A percentile compares a stretch with the other conserved stretches of the same genome.
Conservation (phyloP, 2,797 vertebrate species). For the Helarctos malayanus region DNA sequence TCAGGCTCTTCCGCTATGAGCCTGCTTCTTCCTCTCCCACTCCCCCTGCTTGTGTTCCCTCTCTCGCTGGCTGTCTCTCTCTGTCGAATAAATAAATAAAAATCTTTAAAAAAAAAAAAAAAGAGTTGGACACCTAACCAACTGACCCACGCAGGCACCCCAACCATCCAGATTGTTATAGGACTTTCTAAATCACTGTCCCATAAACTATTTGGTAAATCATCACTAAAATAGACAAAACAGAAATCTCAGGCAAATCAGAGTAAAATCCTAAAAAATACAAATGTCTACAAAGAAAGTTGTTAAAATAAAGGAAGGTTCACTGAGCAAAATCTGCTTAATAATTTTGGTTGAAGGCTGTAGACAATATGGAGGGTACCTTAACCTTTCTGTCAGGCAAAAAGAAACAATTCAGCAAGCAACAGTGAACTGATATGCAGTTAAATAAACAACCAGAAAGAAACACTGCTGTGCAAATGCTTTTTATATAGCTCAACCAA, state of each 20-base stretch:
- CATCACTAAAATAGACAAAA: not conserved
- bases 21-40: too few relatives aligned
- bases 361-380: slow-evolving; percentile 28
- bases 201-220: not conserved
- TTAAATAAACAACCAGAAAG: slow-evolving; percentile 83
- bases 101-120: too few relatives aligned
- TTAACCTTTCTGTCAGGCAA: slow-evolving; percentile 54
- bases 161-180: not conserved
- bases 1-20: too few relatives aligned
- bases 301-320: slow-evolving; percentile 52
- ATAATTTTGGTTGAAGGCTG: slow-evolving; percentile 44
- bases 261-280: not conserved
- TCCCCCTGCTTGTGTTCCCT: too few relatives aligned
- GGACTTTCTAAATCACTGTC: not conserved
- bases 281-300: slow-evolving; percentile 18
- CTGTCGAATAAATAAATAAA: too few relatives aligned
- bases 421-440: slow-evolving; percentile 64
- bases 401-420: slow-evolving; percentile 71
- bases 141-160: not conserved
- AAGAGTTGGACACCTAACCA: not conserved
- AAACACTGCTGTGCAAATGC: slow-evolving; percentile 54
- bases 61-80: too few relatives aligned
- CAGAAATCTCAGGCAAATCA: not conserved
- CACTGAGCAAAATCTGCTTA: not conserved
- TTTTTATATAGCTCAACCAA: slow-evolving; percentile 80